Conservation (phyloP, 2,113 vertebrate species). For the Ibidorhyncha struthersii region DNA sequence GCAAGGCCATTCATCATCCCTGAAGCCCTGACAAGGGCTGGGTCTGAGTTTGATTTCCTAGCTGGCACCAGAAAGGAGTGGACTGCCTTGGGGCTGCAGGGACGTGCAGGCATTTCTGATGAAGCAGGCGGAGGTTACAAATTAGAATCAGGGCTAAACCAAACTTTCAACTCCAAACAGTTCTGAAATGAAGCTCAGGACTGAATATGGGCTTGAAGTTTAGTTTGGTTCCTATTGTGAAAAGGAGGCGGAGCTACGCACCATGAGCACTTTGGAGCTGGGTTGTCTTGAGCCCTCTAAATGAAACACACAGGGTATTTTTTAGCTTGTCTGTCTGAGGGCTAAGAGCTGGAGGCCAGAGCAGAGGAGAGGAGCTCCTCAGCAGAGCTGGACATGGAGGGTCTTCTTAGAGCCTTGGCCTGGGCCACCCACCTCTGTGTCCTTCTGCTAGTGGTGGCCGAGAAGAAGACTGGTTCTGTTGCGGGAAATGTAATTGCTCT, state of each 20-base stretch:
- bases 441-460: background rate
- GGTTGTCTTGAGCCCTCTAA: background rate
- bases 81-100: background rate
- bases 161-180: background rate
- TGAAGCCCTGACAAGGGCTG: background rate
- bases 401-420: background rate
- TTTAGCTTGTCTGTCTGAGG: background rate
- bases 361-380: background rate
- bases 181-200: background rate
- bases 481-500: background rate
- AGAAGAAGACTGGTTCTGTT: background rate
- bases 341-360: background rate
- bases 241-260: background rate
- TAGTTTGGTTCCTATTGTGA: background rate
- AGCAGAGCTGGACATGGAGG: background rate
- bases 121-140: background rate
- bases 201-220: background rate
- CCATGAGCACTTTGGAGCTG: background rate
- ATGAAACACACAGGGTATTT: background rate
- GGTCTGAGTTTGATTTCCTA: conserved; percentile 26
- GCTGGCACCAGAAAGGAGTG: background rate
- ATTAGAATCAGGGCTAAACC: background rate
- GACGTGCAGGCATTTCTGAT: background rate
- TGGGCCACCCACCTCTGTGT: background rate
- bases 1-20: background rate